Base-by-base conservation (phyloP, 2,797 vertebrate species). In the Setipinna tenuifilis region DNA sequence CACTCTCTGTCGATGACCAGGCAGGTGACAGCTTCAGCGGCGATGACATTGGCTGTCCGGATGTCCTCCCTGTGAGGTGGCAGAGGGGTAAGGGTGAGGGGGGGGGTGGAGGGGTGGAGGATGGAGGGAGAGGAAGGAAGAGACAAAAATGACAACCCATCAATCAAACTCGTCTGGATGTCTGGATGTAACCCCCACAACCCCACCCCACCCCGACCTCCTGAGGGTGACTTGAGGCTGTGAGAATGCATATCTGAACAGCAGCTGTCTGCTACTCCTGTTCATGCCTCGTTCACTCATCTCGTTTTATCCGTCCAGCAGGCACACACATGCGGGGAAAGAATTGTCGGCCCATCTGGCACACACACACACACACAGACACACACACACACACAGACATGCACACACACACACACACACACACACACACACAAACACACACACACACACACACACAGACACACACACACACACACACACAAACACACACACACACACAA, bases 1-100 rank as follows among this genome's bases (percentile, higher is more conserved):
- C 95, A 99, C 98, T 99, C 98, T 97, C 98, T 94, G 94, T 99
- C 98, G 54, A 99, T 98, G 91, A 99, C 98, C 85, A 99, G 95
- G 89, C 98, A 99, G 85, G 96, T 98, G 91, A 98, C 98, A 0
- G 96, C 94, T 86, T 97, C 97, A 0, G 95, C 96, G 0, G 98
- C 97, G 0, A 98, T 96, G 83, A 99, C 98, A 0, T 98, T 99
- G 88, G 98, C 98, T 11, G 98, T 99, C 89, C 98, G 95, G 82
- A 99, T 95, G 68, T 98, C 98, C 91, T 99, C 98, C 92, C 98
- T 99, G 90, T 68, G 89, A 54, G 50, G 50, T 3, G 50, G 50
- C 50, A 54, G 50, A 54, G 50, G 14, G 50, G 50, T 9, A 48
- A 48, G 10, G 46, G 46, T 3, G 10, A 48, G 46, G 31, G 68